phyloP scores from a whole-genome alignment of 2,797 vertebrate species.

The Hyperoplus lanceolatus region DNA sequence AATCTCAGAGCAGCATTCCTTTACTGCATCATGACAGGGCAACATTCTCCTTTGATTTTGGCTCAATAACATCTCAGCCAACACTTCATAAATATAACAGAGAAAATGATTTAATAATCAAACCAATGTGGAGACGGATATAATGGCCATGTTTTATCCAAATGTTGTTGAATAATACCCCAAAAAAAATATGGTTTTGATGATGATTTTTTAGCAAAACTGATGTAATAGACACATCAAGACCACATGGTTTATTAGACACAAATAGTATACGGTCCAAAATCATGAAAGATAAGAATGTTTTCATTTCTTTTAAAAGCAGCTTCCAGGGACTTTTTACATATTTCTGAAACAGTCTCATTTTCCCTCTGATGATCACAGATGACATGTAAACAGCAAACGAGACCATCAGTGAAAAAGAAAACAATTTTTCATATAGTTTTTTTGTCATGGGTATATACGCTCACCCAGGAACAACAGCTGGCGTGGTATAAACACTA shows the following conservation, averaged over 20 bases:
- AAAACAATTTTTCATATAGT: no score
- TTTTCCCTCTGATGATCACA: no score
- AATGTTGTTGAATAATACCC: background rate
- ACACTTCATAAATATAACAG: background rate
- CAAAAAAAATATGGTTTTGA: constrained; percentile 2
- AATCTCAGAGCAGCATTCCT: background rate
- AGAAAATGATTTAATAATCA: constrained; percentile 5
- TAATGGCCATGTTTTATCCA: background rate
- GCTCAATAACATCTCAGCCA: background rate
- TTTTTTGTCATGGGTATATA: no score
- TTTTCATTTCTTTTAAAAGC: no score
- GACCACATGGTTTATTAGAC: constrained; percentile 5
- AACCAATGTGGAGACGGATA: background rate
- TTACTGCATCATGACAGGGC: background rate
- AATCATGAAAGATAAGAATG: background rate
- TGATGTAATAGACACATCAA: background rate
- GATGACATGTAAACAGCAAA: no score
- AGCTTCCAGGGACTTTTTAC: no score
- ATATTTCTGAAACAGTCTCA: no score
- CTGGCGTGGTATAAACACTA: no score
- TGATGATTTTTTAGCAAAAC: background rate
- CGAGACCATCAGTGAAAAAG: no score
- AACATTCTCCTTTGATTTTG: background rate
- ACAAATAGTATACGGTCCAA: background rate
- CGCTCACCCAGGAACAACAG: no score